A percentile compares a stretch with the other conserved stretches of the same genome.
Conservation (phyloP, 2,888 invertebrate genomes). For the Antitype chi region DNA sequence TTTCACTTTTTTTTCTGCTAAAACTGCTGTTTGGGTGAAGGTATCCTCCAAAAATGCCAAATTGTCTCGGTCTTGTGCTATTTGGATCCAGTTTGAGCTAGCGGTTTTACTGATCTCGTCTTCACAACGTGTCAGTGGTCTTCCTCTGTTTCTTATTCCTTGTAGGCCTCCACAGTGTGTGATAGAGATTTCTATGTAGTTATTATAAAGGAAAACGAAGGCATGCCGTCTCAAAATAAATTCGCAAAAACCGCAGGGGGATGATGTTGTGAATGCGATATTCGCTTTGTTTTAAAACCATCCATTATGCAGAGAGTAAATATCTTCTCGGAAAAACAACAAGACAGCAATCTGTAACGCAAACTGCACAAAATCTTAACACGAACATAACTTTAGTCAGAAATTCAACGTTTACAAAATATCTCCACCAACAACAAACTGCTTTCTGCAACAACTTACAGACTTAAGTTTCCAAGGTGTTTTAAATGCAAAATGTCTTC, state of each 20-base stretch:
- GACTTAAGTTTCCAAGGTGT: conserved; percentile 46
- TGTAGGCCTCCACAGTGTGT: no score
- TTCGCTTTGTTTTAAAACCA: background rate
- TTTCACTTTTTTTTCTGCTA: no score
- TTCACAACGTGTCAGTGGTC: no score
- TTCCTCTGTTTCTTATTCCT: no score
- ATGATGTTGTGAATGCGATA: background rate
- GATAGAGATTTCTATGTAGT: no score
- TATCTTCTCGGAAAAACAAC: background rate
- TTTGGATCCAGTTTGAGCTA: no score
- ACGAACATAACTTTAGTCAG: conserved; percentile 20
- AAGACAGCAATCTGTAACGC: conserved; percentile 8
- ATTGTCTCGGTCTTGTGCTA: no score
- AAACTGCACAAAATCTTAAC: conserved; percentile 24
- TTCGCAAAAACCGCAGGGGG: background rate
- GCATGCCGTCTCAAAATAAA: no score
- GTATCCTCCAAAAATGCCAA: no score
- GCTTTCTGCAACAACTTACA: conserved; percentile 33
- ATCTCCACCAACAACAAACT: conserved; percentile 37
- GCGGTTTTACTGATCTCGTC: no score
- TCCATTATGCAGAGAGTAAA: conserved; percentile 3
- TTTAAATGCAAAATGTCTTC: conserved; percentile 50
- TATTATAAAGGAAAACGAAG: no score
- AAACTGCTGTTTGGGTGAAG: no score
- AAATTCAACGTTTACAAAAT: conserved; percentile 41